Evolutionary conservation across 2,113 vertebrate genomes (phyloP).

Genomic region (Mixornis gularis): DNA sequence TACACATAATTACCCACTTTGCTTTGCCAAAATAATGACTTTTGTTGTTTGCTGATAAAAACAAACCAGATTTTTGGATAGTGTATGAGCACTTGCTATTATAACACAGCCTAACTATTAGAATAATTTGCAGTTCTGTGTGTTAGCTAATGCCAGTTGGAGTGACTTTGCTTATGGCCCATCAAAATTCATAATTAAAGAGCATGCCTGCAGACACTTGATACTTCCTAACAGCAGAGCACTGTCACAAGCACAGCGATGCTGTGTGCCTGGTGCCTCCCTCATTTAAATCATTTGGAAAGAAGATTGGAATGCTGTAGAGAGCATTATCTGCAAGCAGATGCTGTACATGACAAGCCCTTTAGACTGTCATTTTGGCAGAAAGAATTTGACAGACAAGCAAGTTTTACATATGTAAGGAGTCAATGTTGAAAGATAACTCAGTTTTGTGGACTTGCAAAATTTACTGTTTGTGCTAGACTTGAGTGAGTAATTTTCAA

Average conservation of each 20-base stretch:
- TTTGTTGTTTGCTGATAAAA: conserved; percentile 43
- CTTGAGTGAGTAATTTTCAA: background rate
- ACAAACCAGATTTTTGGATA: background rate
- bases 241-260: background rate
- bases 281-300: background rate
- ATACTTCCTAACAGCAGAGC: background rate
- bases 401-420: background rate
- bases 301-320: background rate
- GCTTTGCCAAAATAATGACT: conserved; percentile 37
- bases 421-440: background rate
- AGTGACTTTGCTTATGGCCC: background rate
- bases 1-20: conserved; percentile 40
- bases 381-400: background rate
- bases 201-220: background rate
- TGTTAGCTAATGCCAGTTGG: background rate
- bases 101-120: background rate
- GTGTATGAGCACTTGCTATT: background rate
- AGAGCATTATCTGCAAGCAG: background rate
- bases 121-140: background rate
- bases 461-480: background rate
- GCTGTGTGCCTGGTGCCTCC: background rate
- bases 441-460: background rate
- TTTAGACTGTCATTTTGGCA: background rate
- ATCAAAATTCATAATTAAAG: background rate
- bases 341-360: background rate